Conservation (phyloP, 2,113 vertebrate genomes). For the Rhea pennata region DNA sequence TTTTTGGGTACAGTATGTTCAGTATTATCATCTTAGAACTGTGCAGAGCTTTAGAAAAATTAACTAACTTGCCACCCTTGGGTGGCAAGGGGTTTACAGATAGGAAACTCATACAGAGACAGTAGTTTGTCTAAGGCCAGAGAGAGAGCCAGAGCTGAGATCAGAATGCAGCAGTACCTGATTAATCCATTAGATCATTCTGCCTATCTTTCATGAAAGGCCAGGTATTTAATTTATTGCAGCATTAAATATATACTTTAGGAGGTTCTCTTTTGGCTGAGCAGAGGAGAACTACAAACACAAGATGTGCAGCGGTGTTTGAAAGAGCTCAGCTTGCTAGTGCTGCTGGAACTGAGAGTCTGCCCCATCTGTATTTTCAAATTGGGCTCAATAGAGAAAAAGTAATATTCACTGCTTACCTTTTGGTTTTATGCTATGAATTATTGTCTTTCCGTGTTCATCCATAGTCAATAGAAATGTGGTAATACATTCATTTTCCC, state of each 20-base stretch:
- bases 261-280: not conserved
- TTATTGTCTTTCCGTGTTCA: conserved; percentile 81
- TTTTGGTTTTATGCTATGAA: conserved; percentile 84
- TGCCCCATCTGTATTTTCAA: not conserved
- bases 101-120: not conserved
- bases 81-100: not conserved
- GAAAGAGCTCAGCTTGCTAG: not conserved
- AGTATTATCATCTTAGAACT: not conserved
- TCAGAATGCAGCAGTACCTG: not conserved
- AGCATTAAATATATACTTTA: not conserved
- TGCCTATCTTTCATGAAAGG: not conserved
- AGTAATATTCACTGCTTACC: conserved; percentile 76
- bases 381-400: not conserved
- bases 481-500: conserved; percentile 88
- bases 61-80: not conserved
- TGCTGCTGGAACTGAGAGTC: not conserved
- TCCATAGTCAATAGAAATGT: conserved; percentile 85
- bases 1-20: not conserved
- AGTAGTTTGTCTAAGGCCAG: not conserved
- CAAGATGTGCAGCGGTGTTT: not conserved
- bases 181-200: not conserved
- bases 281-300: not conserved
- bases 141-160: not conserved
- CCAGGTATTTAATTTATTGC: not conserved
- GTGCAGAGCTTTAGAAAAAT: not conserved